A percentile compares a stretch with the other conserved stretches of the same genome.
phyloP scores from a whole-genome alignment of 2,797 vertebrate species.

The Propithecus deckenii region DNA sequence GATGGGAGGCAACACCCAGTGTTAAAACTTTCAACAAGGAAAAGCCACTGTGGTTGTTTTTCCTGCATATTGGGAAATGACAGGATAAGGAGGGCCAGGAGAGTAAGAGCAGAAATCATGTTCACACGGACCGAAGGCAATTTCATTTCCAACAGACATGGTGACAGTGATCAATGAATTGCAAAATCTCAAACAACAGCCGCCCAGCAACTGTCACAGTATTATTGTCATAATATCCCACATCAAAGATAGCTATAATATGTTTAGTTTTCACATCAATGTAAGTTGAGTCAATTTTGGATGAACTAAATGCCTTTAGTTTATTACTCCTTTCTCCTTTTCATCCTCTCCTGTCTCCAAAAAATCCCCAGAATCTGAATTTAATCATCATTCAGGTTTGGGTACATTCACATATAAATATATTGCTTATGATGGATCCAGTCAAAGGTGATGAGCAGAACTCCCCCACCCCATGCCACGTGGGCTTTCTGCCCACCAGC shows the following conservation, averaged over 20 bases:
- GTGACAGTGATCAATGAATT: slow-evolving; percentile 21
- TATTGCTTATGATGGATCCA: background rate
- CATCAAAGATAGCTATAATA: background rate
- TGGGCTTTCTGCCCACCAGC: background rate
- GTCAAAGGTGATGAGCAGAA: background rate
- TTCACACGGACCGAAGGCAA: background rate
- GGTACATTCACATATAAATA: background rate
- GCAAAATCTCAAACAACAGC: background rate
- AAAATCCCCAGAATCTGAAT: background rate
- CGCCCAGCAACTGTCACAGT: background rate
- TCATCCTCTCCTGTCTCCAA: background rate
- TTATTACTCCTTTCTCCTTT: background rate
- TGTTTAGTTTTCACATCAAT: background rate
- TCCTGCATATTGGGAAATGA: background rate
- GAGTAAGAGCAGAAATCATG: background rate
- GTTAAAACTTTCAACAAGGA: slow-evolving; percentile 3
- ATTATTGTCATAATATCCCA: background rate
- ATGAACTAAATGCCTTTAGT: background rate
- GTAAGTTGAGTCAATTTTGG: background rate
- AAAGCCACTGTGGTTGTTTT: background rate
- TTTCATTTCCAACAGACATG: background rate
- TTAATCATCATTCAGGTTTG: background rate
- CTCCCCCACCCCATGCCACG: background rate
- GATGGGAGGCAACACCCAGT: background rate
- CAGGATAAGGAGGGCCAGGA: background rate